Conservation (phyloP, 2,113 vertebrate genomes). For the Melospiza melodia region DNA sequence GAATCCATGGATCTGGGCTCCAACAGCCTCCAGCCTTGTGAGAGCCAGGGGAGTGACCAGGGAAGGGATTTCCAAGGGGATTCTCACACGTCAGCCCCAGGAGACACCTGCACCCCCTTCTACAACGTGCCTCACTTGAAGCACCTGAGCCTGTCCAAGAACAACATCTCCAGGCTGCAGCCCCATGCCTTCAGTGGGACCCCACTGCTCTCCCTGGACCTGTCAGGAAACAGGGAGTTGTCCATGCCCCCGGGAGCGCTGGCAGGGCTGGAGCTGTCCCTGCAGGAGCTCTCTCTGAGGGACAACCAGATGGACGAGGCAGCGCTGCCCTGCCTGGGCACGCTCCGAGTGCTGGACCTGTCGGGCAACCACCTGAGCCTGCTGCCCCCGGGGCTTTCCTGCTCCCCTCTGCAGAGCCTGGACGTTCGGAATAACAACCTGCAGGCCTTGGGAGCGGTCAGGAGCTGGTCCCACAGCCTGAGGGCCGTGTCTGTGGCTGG, state of each 20-base stretch:
- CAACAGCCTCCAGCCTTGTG: constrained; percentile 75
- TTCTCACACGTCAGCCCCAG: accelerated
- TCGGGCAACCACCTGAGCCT: constrained; percentile 67
- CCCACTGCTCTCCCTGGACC: constrained; percentile 73
- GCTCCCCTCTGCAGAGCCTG: constrained; percentile 67
- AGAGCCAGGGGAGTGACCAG: neutral
- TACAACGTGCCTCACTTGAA: constrained; percentile 60
- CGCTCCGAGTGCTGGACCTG: constrained; percentile 70
- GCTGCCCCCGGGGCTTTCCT: constrained; percentile 65
- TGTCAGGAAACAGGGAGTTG: constrained; percentile 73
- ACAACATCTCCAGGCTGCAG: constrained; percentile 67
- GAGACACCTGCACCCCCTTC: constrained; percentile 71
- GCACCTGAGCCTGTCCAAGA: constrained; percentile 74
- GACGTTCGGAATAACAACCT: constrained; percentile 73
- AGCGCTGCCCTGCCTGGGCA: constrained; percentile 69
- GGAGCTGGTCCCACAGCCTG: constrained; percentile 54
- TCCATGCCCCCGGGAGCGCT: constrained; percentile 51
- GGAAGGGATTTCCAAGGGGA: neutral
- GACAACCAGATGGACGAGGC: constrained; percentile 65
- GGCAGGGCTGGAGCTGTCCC: constrained; percentile 64
- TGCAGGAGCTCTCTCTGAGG: constrained; percentile 75
- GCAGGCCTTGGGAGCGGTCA: constrained; percentile 13
- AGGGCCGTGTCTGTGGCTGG: constrained; percentile 64
- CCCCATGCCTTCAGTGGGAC: constrained; percentile 65
- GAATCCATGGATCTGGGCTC: constrained; percentile 73